These are phyloP conservation scores for Bombus balteatus DNA, from an alignment of 1,140 invertebrate species.

Conservation along the genomic window DNA sequence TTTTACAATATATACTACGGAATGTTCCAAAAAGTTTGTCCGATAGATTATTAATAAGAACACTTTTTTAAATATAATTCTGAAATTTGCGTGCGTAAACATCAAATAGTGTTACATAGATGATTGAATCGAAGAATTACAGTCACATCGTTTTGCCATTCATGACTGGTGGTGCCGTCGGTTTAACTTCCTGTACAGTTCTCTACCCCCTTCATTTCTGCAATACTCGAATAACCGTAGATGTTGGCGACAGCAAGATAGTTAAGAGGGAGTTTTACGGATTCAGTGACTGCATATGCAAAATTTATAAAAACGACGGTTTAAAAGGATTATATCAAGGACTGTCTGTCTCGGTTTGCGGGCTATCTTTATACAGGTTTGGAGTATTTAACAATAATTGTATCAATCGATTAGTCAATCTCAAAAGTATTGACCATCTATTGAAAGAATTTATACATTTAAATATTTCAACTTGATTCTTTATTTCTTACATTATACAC, in stretches of 20 bases:
- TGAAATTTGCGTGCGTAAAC: neutral
- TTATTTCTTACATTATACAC: too few relatives aligned
- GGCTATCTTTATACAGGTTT: constrained; percentile 29
- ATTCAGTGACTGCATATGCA: constrained; percentile 4
- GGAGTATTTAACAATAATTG: neutral
- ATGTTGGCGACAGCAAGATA: neutral
- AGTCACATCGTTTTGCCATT: neutral
- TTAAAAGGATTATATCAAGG: constrained; percentile 34
- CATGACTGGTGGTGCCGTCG: constrained; percentile 19
- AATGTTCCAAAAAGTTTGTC: constrained; percentile 2
- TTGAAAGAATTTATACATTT: neutral
- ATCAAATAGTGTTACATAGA: constrained; percentile 17
- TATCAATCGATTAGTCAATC: neutral
- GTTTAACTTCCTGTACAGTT: neutral
- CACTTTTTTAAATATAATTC: neutral
- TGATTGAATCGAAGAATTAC: constrained; percentile 3
- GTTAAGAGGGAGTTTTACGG: constrained; percentile 9
- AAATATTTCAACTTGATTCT: neutral
- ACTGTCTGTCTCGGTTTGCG: neutral
- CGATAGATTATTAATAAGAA: neutral
- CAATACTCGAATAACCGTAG: constrained; percentile 37
- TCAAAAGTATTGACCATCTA: neutral
- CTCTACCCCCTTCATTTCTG: constrained; percentile 30
- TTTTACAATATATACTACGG: constrained; percentile 18
- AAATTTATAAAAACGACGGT: constrained; percentile 25